Evolutionary conservation across 2,113 vertebrate species (phyloP).

Genomic region (Calonectris borealis): DNA sequence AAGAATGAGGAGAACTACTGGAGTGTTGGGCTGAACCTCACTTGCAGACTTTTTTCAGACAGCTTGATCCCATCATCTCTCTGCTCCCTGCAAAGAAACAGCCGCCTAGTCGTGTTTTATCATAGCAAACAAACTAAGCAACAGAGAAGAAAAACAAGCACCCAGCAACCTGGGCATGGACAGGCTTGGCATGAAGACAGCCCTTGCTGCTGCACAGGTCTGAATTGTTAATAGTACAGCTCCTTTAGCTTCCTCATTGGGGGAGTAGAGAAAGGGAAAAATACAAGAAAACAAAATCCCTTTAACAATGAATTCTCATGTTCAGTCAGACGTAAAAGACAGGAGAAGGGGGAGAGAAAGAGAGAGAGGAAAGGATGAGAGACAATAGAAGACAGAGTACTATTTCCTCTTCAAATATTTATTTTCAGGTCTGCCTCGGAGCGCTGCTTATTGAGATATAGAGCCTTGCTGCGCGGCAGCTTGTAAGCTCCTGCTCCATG

Average conservation of each 20-base stretch:
- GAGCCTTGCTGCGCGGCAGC: not conserved
- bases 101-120: not conserved
- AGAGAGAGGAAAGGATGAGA: not conserved
- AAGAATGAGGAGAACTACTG: not conserved
- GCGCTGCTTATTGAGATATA: constrained; percentile 38
- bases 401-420: constrained; percentile 60
- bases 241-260: not conserved
- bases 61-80: not conserved
- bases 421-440: constrained; percentile 43
- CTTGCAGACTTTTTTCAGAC: not conserved
- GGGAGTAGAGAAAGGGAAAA: not conserved
- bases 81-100: not conserved
- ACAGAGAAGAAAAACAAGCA: not conserved
- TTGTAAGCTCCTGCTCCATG: not conserved
- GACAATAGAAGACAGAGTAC: constrained; percentile 35
- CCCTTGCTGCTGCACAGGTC: not conserved
- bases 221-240: not conserved
- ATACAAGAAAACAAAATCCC: not conserved
- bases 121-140: not conserved
- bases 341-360: not conserved
- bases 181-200: not conserved
- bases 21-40: not conserved
- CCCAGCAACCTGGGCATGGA: not conserved
- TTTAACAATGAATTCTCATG: constrained; percentile 18
- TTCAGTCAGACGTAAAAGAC: constrained; percentile 42